Evolutionary conservation across 2,797 vertebrate genomes (phyloP), one percentile per base, ranked within the genome.

Genomic region (Dendrocincla tyrannina): DNA sequence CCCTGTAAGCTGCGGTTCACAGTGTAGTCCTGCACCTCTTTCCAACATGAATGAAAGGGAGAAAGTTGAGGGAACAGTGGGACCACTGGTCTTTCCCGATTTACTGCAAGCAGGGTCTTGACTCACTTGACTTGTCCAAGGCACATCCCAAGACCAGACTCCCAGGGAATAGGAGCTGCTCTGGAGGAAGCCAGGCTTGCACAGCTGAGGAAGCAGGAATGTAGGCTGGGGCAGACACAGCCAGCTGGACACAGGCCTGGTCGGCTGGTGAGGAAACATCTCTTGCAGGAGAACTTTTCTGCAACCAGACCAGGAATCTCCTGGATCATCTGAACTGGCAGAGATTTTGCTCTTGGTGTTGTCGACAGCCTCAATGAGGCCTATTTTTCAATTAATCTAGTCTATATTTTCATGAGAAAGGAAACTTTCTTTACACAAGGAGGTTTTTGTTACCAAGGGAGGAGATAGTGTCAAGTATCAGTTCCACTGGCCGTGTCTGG

Each of bases 141-240:
- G 63, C 3, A 9, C 16, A 49, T 28, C 19, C 44, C 77, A 41
- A 13, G 30, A 33, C 30, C 20, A 30, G 14, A 64, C 10, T 37
- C 37, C 1, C 8, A 49, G n/a, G 17, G n/a, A 88, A 86, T 24
- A 74, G 53, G 13, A 79, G 41, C 18, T 85, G 74, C 27, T 42
- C 41, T 60, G 16, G 19, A 9, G 13, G 27, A 66, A 73, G 9
- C 18, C 33, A 78, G 46, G 22, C 25, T 63, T 39, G 39, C 37
- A 39, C 0, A 2, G 41, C 0, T 11, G 44, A 53, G 14, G 24
- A 44, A 37, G n/a, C 1, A 41, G 55, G 27, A 67, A 35, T 10
- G 27, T 11, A 13, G 59, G 42, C 72, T 73, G 73, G n/a, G 23
- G 46, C 46, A 89, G 53, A 58, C 15, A 13, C 13, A 32, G 30